These are phyloP conservation scores for Drosophila falleni DNA, from an alignment of 2,888 invertebrate genomes.

Conservation along the genomic window DNA sequence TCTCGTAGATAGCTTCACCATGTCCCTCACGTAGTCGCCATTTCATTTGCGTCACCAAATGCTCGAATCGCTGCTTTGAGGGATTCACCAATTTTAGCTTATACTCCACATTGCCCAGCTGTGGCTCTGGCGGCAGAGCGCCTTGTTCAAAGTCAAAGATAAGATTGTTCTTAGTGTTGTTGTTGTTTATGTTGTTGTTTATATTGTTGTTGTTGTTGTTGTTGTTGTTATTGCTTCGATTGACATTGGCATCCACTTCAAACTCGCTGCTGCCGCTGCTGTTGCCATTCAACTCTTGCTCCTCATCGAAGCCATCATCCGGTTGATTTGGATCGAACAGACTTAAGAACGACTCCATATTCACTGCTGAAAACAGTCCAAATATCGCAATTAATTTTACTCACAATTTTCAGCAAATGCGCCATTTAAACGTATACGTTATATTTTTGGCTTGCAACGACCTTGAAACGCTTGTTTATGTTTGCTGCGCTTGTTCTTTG, in stretches of 20 bases:
- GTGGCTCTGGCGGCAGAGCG: constrained; percentile 95
- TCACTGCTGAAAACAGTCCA: not conserved
- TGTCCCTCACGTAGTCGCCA: constrained; percentile 98
- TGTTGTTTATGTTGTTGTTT: constrained; percentile 44
- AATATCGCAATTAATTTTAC: not conserved
- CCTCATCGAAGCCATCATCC: constrained; percentile 84
- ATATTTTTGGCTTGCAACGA: constrained; percentile 65
- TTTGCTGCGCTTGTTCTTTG: constrained; percentile 37
- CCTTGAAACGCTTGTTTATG: constrained; percentile 76
- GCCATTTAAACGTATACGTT: constrained; percentile 40
- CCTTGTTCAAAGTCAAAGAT: constrained; percentile 87
- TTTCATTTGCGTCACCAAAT: constrained; percentile 99
- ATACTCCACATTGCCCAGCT: constrained; percentile 98
- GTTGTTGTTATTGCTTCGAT: constrained; percentile 43
- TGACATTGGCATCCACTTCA: constrained; percentile 58
- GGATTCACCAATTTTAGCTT: constrained; percentile 97
- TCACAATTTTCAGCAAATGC: constrained; percentile 40
- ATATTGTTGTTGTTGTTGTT: constrained; percentile 60
- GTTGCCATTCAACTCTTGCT: constrained; percentile 75
- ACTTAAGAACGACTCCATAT: constrained; percentile 93
- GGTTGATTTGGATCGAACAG: constrained; percentile 90
- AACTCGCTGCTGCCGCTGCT: constrained; percentile 68
- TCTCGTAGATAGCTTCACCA: constrained; percentile 98
- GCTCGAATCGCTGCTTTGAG: constrained; percentile 95
- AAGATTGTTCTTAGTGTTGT: constrained; percentile 71